These are phyloP conservation scores for Dione vanillae DNA, from an alignment of 2,888 invertebrate species.

Conservation along the genomic window DNA sequence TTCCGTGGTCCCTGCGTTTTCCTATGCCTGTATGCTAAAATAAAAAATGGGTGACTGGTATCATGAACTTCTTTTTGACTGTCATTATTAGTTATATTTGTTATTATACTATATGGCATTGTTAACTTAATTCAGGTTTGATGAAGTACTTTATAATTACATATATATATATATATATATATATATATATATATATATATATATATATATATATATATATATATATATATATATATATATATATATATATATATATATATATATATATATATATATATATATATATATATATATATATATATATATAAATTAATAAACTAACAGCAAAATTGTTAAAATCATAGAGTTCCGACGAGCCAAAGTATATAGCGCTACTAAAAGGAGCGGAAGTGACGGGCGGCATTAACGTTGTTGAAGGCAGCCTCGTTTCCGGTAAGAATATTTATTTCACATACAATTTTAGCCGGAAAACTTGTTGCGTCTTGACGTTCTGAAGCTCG, in stretches of 20 bases:
- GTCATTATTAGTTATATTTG: no score
- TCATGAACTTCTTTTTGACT: no score
- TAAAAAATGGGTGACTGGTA: no score
- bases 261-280: not conserved
- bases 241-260: not conserved
- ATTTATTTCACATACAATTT: slow-evolving; percentile 31
- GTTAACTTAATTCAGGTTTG: no score
- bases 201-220: not conserved
- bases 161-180: no score
- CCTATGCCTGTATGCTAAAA: no score
- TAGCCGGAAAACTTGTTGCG: slow-evolving; percentile 34
- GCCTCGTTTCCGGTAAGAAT: slow-evolving; percentile 52
- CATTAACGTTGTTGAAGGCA: slow-evolving; percentile 73
- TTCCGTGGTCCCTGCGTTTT: no score
- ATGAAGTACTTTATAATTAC: no score
- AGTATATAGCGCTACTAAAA: slow-evolving; percentile 84
- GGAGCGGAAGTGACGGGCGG: slow-evolving; percentile 79
- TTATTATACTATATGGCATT: no score
- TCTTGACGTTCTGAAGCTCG: not conserved
- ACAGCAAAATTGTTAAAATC: slow-evolving; percentile 29
- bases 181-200: not conserved
- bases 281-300: not conserved
- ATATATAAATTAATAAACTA: not conserved
- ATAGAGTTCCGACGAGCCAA: slow-evolving; percentile 84
- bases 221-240: not conserved